These are phyloP conservation scores for Acrocephalus scirpaceus DNA, from an alignment of 2,797 vertebrate species.

Conservation along the genomic window DNA sequence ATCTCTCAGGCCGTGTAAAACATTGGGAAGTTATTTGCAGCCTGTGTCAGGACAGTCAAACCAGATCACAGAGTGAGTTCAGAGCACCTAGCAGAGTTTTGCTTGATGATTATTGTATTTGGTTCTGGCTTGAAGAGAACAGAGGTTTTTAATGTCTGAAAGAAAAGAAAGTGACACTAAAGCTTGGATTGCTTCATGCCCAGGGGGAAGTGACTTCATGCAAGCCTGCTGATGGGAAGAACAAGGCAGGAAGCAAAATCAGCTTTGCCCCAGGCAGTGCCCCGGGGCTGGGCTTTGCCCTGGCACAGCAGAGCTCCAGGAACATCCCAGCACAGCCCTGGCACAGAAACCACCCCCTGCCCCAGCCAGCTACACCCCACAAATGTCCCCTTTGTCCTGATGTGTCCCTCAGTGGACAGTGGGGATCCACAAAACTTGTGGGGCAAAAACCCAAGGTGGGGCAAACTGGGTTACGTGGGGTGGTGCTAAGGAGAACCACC, in stretches of 20 bases:
- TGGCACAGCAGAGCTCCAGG: accelerated
- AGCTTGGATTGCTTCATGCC: background rate
- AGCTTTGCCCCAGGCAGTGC: background rate
- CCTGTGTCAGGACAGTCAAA: background rate
- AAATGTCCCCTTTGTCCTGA: background rate
- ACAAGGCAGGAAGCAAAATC: background rate
- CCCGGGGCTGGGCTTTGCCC: background rate
- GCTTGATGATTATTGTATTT: background rate
- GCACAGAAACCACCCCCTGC: background rate
- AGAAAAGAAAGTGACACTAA: background rate
- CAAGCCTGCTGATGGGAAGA: background rate
- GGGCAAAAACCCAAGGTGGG: accelerated
- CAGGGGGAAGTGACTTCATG: background rate
- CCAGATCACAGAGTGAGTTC: accelerated
- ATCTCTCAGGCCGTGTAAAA: background rate
- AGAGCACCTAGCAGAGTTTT: background rate
- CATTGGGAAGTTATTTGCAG: background rate
- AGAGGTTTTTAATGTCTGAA: background rate
- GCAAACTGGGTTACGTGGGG: background rate
- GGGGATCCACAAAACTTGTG: background rate
- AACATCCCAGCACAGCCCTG: background rate
- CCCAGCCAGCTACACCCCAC: background rate
- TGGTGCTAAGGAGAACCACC: background rate
- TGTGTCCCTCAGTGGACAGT: accelerated
- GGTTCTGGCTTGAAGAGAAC: background rate